A percentile compares a stretch with the other conserved stretches of the same genome.
These are phyloP conservation scores for Percopsis transmontana DNA, from an alignment of 2,113 vertebrate genomes.

Conservation along the genomic window DNA sequence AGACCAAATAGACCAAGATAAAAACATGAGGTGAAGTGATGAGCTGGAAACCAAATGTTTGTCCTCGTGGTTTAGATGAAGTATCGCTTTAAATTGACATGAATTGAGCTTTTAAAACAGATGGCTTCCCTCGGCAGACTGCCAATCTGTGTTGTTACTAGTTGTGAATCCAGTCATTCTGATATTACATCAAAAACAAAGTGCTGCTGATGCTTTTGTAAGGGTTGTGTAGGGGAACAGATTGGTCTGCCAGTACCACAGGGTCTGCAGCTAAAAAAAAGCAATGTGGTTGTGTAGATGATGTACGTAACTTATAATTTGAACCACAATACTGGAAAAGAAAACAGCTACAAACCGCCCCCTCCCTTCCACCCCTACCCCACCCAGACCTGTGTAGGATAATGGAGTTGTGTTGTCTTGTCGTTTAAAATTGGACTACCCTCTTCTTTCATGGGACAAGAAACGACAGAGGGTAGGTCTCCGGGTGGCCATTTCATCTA, in stretches of 20 bases:
- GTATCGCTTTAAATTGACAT: too few relatives aligned
- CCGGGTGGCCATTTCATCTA: slow-evolving; percentile 51
- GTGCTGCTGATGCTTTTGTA: too few relatives aligned
- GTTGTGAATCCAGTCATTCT: background rate
- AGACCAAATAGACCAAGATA: too few relatives aligned
- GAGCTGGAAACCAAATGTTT: too few relatives aligned
- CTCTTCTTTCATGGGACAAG: slow-evolving; percentile 47
- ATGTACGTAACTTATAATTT: slow-evolving; percentile 46
- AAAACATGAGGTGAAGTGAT: too few relatives aligned
- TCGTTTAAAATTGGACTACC: slow-evolving; percentile 62
- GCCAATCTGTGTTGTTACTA: too few relatives aligned
- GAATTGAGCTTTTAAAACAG: too few relatives aligned
- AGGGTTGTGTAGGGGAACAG: too few relatives aligned
- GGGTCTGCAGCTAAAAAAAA: slow-evolving; percentile 26
- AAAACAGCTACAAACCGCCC: slow-evolving; percentile 48
- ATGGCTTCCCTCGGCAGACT: too few relatives aligned
- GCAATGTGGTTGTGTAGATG: slow-evolving; percentile 52
- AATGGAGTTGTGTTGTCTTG: slow-evolving; percentile 51
- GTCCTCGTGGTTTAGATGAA: too few relatives aligned
- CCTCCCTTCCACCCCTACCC: slow-evolving; percentile 26
- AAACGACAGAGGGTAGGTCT: slow-evolving; percentile 39
- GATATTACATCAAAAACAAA: background rate
- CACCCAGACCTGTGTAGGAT: slow-evolving; percentile 63
- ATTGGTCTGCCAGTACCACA: slow-evolving; percentile 18
- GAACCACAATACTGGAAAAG: slow-evolving; percentile 43